Conservation (phyloP, 2,797 vertebrate species). For the Sebastes elongatus region DNA sequence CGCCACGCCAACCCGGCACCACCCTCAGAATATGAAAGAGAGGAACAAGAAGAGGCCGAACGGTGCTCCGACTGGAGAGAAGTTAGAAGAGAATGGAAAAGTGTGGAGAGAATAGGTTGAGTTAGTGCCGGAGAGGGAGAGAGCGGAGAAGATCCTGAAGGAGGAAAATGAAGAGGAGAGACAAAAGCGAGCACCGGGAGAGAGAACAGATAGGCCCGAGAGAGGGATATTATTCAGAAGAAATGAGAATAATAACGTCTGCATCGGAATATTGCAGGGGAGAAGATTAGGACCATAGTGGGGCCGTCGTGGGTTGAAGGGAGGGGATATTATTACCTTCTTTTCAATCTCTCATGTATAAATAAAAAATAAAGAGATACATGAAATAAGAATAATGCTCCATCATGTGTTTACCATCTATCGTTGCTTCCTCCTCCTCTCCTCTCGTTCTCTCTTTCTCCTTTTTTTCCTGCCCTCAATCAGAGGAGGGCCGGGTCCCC, state of each 20-base stretch:
- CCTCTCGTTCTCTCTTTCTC: constrained; percentile 19
- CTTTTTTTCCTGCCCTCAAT: constrained; percentile 62
- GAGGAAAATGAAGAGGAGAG: constrained; percentile 58
- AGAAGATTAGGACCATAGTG: constrained; percentile 90
- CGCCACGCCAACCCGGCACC: constrained; percentile 31
- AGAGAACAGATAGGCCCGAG: constrained; percentile 85
- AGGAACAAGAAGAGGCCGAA: constrained; percentile 30
- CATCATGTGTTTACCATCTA: constrained; percentile 71
- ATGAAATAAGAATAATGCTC: constrained; percentile 79
- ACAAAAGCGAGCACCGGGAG: constrained; percentile 42
- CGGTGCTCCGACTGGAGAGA: constrained; percentile 58
- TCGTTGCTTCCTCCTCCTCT: constrained; percentile 51
- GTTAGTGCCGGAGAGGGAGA: constrained; percentile 78
- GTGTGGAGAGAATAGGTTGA: constrained; percentile 46
- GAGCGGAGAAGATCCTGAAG: constrained; percentile 69
- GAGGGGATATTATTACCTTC: constrained; percentile 75
- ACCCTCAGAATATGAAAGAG: constrained; percentile 64
- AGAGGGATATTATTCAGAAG: constrained; percentile 95
- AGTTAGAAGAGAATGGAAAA: constrained; percentile 84
- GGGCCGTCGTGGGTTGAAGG: constrained; percentile 51
- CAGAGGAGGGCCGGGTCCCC: constrained; percentile 70
- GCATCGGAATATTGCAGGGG: constrained; percentile 89
- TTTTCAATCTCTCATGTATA: constrained; percentile 74
- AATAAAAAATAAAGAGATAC: constrained; percentile 78
- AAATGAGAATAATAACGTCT: constrained; percentile 94